These are phyloP conservation scores for Megatriorchis doriae DNA, from an alignment of 2,113 vertebrate species.

Conservation along the genomic window DNA sequence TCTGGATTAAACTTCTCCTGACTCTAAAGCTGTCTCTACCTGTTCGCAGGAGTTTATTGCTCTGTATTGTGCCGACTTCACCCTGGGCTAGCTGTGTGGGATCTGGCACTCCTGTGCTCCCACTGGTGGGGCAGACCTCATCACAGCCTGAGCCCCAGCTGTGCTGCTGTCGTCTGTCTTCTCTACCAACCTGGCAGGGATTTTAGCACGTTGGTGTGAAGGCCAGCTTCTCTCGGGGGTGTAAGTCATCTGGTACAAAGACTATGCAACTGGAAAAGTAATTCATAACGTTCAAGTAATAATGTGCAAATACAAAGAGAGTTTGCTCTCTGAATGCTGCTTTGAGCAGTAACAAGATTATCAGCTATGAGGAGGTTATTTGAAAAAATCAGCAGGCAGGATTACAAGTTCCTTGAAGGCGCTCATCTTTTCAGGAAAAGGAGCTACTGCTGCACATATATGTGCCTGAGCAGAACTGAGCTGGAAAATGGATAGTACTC, in stretches of 20 bases:
- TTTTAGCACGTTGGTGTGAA: not conserved
- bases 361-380: not conserved
- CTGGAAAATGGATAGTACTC: not conserved
- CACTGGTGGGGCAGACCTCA: not conserved
- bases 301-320: not conserved
- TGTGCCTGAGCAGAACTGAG: not conserved
- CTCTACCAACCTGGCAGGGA: not conserved
- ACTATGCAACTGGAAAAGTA: not conserved
- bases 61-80: accelerated
- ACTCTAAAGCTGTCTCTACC: not conserved
- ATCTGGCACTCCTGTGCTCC: not conserved
- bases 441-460: accelerated
- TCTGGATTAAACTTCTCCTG: not conserved
- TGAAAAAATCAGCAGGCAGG: not conserved
- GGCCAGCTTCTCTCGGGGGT: not conserved
- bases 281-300: not conserved
- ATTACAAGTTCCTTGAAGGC: not conserved
- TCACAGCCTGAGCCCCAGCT: not conserved
- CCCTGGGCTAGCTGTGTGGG: not conserved
- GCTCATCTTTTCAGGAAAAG: not conserved
- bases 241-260: accelerated
- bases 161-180: accelerated
- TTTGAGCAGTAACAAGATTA: not conserved
- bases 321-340: not conserved
- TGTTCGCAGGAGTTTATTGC: accelerated